Conservation (phyloP, 1,140 invertebrate species). For the Drosophila persimilis region DNA sequence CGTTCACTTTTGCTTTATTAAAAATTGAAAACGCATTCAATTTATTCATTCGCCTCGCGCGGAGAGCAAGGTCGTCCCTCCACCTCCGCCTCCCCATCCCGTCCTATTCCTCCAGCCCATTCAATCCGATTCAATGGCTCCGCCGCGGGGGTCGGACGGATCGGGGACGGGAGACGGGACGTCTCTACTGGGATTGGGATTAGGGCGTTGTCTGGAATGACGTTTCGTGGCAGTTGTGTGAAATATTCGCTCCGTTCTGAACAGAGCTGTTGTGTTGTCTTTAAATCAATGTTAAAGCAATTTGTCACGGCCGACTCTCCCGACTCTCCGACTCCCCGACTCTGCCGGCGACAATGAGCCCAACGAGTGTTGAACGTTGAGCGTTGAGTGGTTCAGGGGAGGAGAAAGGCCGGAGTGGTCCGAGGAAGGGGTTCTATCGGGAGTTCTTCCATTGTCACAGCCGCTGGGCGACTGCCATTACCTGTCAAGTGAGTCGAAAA, state of each 20-base stretch:
- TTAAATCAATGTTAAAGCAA: slow-evolving; percentile 79
- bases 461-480: slow-evolving; percentile 57
- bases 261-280: slow-evolving; percentile 53
- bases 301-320: slow-evolving; percentile 70
- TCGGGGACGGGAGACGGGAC: slow-evolving; percentile 11
- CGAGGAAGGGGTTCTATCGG: slow-evolving; percentile 42
- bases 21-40: slow-evolving; percentile 81
- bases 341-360: slow-evolving; percentile 64
- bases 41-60: slow-evolving; percentile 57
- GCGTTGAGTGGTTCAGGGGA: slow-evolving; percentile 39
- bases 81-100: background rate
- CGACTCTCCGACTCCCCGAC: slow-evolving; percentile 45
- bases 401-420: background rate
- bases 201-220: slow-evolving; percentile 76
- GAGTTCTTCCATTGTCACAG: slow-evolving; percentile 33
- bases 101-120: slow-evolving; percentile 25
- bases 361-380: slow-evolving; percentile 30
- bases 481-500: slow-evolving; percentile 80
- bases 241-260: slow-evolving; percentile 33
- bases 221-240: slow-evolving; percentile 79
- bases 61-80: slow-evolving; percentile 64
- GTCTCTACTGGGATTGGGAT: slow-evolving; percentile 38
- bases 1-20: slow-evolving; percentile 71
- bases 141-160: slow-evolving; percentile 28
- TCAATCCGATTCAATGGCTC: slow-evolving; percentile 65